These are phyloP conservation scores for Sicus ferrugineus DNA, from an alignment of 2,888 invertebrate species.

Conservation along the genomic window DNA sequence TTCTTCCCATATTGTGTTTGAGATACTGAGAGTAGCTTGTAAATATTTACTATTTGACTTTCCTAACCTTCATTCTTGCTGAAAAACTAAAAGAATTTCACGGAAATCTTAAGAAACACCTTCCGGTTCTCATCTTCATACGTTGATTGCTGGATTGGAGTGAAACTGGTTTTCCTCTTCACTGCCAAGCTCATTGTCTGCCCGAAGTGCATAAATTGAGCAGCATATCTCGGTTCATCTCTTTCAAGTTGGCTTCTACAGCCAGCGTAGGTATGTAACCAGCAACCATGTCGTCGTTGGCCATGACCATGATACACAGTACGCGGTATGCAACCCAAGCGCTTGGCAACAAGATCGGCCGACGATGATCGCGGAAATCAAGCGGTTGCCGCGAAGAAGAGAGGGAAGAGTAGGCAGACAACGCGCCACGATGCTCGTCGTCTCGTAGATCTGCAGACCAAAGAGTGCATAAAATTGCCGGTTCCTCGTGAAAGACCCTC, in stretches of 20 bases:
- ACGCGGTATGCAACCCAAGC: background rate
- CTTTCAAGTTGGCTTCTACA: background rate
- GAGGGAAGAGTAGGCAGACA: background rate
- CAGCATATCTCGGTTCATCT: background rate
- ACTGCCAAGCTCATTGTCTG: background rate
- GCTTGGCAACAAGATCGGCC: constrained; percentile 26
- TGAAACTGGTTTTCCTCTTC: background rate
- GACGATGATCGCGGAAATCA: constrained; percentile 17
- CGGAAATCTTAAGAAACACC: no score
- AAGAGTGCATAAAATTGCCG: no score
- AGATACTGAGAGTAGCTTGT: no score
- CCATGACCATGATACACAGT: constrained; percentile 28
- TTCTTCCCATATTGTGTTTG: no score
- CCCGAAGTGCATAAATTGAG: constrained; percentile 24
- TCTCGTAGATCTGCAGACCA: no score
- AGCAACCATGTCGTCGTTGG: constrained; percentile 6
- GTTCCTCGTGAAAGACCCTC: no score
- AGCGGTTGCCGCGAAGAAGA: background rate
- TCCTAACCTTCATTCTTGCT: no score
- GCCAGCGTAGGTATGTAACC: background rate
- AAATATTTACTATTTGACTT: no score
- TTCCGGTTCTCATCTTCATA: no score
- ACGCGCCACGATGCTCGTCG: no score
- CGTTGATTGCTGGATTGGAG: background rate
- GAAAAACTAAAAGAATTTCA: no score